Conservation (phyloP, 2,888 invertebrate genomes). For the Acleris sparsana region DNA sequence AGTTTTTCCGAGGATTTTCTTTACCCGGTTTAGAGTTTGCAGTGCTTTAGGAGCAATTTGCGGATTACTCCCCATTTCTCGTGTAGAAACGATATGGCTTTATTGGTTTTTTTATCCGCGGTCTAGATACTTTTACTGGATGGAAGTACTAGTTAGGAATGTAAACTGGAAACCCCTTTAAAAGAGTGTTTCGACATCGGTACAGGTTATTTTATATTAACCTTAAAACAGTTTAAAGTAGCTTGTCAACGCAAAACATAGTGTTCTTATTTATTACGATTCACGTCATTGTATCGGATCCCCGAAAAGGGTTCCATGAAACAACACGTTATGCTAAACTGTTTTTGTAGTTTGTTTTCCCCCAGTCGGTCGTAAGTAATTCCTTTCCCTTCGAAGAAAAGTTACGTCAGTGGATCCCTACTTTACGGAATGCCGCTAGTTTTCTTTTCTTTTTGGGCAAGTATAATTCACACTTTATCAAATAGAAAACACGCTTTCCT, state of each 20-base stretch:
- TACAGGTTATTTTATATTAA: background rate
- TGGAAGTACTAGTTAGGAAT: background rate
- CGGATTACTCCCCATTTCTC: conserved; percentile 29
- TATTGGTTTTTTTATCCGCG: conserved; percentile 20
- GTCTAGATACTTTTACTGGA: conserved; percentile 1
- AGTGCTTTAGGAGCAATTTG: conserved; percentile 35
- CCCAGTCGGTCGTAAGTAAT: conserved; percentile 73
- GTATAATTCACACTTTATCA: conserved; percentile 75
- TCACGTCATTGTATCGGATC: conserved; percentile 34
- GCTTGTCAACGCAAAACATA: conserved; percentile 7
- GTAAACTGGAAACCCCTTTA: background rate
- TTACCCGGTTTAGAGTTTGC: conserved; percentile 52
- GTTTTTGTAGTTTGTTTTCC: conserved; percentile 71
- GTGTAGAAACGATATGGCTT: conserved; percentile 16
- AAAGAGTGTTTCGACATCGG: background rate
- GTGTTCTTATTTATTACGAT: conserved; percentile 28
- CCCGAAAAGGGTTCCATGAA: conserved; percentile 45
- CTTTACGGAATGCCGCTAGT: conserved; percentile 62
- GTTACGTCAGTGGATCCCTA: conserved; percentile 65
- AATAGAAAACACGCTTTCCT: conserved; percentile 63
- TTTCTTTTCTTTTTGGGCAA: conserved; percentile 64
- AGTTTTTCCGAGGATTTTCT: conserved; percentile 66
- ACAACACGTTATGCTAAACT: conserved; percentile 61
- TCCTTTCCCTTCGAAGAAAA: conserved; percentile 68
- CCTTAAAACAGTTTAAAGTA: background rate